Conservation (phyloP, 2,888 invertebrate species). For the Eledone cirrhosa region DNA sequence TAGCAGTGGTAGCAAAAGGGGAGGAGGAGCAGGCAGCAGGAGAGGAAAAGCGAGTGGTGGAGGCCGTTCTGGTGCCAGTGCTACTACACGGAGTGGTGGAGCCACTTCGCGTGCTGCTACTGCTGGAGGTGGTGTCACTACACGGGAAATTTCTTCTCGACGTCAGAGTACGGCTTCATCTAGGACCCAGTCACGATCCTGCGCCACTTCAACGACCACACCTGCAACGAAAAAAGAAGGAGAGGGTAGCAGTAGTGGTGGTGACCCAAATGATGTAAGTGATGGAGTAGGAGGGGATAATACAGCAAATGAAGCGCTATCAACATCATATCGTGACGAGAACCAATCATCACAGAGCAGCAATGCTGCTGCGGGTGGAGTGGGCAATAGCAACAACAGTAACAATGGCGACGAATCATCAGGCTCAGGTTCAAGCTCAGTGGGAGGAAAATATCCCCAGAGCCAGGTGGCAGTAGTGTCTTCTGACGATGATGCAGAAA, state of each 20-base stretch:
- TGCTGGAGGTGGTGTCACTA: neutral
- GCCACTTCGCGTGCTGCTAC: neutral
- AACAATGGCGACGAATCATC: too few relatives aligned
- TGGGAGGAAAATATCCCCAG: neutral
- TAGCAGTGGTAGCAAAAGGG: conserved; percentile 12
- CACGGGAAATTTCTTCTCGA: too few relatives aligned
- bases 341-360: conserved; percentile 8
- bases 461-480: neutral
- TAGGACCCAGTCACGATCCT: too few relatives aligned
- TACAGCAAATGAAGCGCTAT: conserved; percentile 11
- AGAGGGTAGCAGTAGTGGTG: too few relatives aligned
- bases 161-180: too few relatives aligned
- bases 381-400: neutral
- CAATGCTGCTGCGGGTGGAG: conserved; percentile 3
- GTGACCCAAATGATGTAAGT: too few relatives aligned
- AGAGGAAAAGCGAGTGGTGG: neutral
- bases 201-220: too few relatives aligned
- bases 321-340: conserved; percentile 11
- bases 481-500: conserved; percentile 56
- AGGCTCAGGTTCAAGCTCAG: neutral
- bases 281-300: neutral
- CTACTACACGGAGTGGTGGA: neutral
- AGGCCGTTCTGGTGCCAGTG: neutral
- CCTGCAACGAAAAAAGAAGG: too few relatives aligned
- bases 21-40: conserved; percentile 21